phyloP scores from a whole-genome alignment of 2,797 vertebrate species.

The Malacoraja senta region DNA sequence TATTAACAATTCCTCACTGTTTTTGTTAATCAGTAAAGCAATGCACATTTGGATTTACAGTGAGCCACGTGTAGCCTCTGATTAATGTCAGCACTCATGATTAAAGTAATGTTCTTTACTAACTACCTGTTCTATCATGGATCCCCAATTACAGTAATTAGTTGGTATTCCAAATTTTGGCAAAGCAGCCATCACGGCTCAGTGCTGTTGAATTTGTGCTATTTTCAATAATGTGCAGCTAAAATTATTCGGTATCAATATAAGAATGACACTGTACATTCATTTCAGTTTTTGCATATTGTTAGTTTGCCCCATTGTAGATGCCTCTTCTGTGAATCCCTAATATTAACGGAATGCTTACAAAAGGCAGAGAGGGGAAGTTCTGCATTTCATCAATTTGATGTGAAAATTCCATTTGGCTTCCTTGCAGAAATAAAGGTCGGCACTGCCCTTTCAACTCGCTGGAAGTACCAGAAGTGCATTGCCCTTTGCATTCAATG shows the following conservation, averaged over 20 bases:
- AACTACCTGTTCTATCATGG: not conserved
- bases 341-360: not conserved
- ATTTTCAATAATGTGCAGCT: not conserved
- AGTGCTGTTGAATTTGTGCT: not conserved
- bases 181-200: not conserved
- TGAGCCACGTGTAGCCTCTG: not conserved
- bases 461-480: not conserved
- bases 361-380: not conserved
- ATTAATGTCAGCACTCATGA: too few species aligned
- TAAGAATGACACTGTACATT: not conserved
- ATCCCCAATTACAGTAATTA: not conserved
- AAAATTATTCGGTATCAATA: not conserved
- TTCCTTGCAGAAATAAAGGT: not conserved
- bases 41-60: not conserved
- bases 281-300: not conserved
- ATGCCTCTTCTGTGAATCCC: not conserved
- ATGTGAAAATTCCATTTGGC: not conserved
- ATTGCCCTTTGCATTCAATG: not conserved
- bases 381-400: not conserved
- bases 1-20: not conserved
- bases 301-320: not conserved
- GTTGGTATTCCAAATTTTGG: not conserved
- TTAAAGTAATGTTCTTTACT: not conserved
- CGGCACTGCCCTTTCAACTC: not conserved
- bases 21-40: not conserved